phyloP scores from a whole-genome alignment of 2,888 invertebrate species.

The Drosophila nr. perissopoda region DNA sequence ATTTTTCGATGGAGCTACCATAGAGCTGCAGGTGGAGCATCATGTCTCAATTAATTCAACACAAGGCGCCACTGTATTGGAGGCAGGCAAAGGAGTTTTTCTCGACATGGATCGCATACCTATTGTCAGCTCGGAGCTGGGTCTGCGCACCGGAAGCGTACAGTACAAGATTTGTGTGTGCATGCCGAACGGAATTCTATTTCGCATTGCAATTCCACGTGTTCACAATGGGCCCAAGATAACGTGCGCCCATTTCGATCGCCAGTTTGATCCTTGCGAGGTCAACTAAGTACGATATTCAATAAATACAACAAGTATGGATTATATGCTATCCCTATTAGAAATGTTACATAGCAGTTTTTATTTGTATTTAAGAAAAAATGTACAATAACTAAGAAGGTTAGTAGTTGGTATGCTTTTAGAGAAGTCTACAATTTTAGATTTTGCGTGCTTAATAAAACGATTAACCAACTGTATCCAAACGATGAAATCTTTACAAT shows the following conservation, averaged over 20 bases:
- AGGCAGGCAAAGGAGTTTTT: slow-evolving; percentile 89
- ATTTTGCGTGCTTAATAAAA: slow-evolving; percentile 44
- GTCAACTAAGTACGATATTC: slow-evolving; percentile 39
- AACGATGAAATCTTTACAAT: slow-evolving; percentile 36
- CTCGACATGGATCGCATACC: slow-evolving; percentile 91
- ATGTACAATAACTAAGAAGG: slow-evolving; percentile 58
- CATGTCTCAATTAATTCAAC: slow-evolving; percentile 92
- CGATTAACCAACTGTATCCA: slow-evolving; percentile 38
- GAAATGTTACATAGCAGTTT: slow-evolving; percentile 56
- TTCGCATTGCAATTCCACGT: slow-evolving; percentile 90
- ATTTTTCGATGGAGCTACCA: slow-evolving; percentile 89
- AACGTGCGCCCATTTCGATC: slow-evolving; percentile 83
- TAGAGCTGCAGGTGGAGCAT: slow-evolving; percentile 91
- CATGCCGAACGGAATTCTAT: slow-evolving; percentile 94
- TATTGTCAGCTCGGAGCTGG: slow-evolving; percentile 86
- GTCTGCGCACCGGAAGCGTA: slow-evolving; percentile 85
- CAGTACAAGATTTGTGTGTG: slow-evolving; percentile 96
- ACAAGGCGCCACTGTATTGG: slow-evolving; percentile 90
- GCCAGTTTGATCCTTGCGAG: slow-evolving; percentile 83
- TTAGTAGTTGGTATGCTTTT: slow-evolving; percentile 52
- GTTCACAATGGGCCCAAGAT: slow-evolving; percentile 83
- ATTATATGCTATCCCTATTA: slow-evolving; percentile 52
- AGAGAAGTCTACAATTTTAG: slow-evolving; percentile 29
- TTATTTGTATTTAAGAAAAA: slow-evolving; percentile 60
- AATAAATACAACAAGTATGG: slow-evolving; percentile 24